Conservation (phyloP, 1,140 invertebrate genomes). For the Chrysopa pallens region DNA sequence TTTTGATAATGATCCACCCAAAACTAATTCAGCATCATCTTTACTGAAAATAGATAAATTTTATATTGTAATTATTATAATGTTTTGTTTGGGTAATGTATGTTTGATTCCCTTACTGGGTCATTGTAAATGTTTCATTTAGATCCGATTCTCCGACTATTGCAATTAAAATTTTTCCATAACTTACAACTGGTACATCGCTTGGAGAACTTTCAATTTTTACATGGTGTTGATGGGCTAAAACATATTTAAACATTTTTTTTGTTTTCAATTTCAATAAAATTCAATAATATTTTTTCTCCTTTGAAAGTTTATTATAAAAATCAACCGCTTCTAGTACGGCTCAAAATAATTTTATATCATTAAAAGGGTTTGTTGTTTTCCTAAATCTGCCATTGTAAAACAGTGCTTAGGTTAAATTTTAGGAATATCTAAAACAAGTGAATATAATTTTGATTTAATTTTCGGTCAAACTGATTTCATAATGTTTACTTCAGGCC, state of each 20-base stretch:
- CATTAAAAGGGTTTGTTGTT: no score
- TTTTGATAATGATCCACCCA: slow-evolving; percentile 49
- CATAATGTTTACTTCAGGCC: no score
- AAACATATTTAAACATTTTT: slow-evolving; percentile 1
- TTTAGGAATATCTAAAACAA: no score
- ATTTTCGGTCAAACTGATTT: no score
- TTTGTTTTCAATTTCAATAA: no score
- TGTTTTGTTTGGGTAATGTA: neutral
- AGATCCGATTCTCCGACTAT: slow-evolving; percentile 60
- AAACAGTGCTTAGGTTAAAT: no score
- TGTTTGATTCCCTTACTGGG: slow-evolving; percentile 35
- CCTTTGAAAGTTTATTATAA: no score
- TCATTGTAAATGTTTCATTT: slow-evolving; percentile 80
- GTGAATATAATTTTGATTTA: no score
- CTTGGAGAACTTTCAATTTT: slow-evolving; percentile 56
- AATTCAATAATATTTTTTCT: no score
- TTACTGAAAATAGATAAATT: slow-evolving; percentile 32
- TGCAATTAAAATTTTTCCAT: slow-evolving; percentile 67
- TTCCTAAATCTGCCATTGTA: no score
- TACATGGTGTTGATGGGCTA: slow-evolving; percentile 74
- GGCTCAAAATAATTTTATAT: no score
- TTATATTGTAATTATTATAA: neutral
- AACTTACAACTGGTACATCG: slow-evolving; percentile 43
- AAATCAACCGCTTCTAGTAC: no score
- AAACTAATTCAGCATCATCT: slow-evolving; percentile 56